phyloP scores from a whole-genome alignment of 2,113 vertebrate genomes.

The Eubucco bourcierii region DNA sequence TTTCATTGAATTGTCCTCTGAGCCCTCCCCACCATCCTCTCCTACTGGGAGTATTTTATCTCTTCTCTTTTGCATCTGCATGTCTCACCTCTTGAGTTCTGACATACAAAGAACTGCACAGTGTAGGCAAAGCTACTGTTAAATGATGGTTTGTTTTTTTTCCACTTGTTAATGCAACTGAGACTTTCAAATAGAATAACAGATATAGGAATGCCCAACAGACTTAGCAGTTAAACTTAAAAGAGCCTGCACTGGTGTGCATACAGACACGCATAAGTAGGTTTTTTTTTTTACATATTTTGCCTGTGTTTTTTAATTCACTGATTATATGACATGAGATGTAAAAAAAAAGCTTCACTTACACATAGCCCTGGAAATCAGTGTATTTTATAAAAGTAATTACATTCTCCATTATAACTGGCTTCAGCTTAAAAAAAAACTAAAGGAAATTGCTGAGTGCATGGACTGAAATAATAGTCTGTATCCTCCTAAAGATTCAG shows the following conservation, averaged over 20 bases:
- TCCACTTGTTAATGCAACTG: neutral
- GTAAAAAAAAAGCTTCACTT: neutral
- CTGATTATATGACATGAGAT: neutral
- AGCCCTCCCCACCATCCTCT: neutral
- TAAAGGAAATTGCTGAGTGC: neutral
- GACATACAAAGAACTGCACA: accelerated
- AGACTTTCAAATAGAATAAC: neutral
- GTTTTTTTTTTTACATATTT: neutral
- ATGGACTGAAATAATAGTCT: neutral
- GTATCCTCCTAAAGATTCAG: neutral
- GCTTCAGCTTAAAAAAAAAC: neutral
- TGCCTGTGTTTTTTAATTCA: neutral
- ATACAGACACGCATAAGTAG: too few relatives aligned
- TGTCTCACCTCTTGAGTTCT: neutral
- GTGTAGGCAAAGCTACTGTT: neutral
- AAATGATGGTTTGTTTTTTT: neutral
- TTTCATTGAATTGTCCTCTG: neutral
- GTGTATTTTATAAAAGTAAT: neutral
- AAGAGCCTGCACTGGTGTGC: neutral
- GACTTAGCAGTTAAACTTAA: neutral
- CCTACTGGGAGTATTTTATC: neutral
- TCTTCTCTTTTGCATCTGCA: neutral
- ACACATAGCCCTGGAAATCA: neutral
- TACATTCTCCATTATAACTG: neutral
- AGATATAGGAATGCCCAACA: neutral